These are phyloP conservation scores for Catalaphyllia jardinei DNA, from an alignment of 64 coral and sea anemone genomes.

Conservation along the genomic window DNA sequence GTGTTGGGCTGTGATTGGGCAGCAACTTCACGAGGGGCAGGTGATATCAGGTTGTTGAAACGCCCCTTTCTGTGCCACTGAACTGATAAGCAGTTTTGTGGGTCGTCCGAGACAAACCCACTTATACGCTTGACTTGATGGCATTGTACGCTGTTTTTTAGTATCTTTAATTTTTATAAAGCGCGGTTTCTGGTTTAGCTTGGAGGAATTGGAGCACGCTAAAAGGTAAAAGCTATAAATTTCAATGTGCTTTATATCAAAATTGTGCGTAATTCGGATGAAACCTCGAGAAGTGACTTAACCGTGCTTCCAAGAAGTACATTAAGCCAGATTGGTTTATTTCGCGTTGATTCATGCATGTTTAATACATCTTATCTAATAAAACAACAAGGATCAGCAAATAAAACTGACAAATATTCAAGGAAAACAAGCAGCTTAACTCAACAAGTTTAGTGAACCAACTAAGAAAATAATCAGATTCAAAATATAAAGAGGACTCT, in stretches of 20 bases:
- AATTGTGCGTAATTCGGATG: background rate
- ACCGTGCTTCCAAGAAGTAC: too few species aligned
- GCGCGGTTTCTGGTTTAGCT: background rate
- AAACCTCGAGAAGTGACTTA: background rate
- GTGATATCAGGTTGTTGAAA: slow-evolving; percentile 7
- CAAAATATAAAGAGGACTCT: too few species aligned
- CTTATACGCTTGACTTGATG: background rate
- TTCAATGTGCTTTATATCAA: background rate
- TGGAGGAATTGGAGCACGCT: background rate
- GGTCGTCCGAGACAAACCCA: background rate
- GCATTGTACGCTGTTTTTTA: background rate
- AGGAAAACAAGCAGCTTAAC: too few species aligned
- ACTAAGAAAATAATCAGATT: too few species aligned
- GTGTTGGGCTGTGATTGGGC: slow-evolving; percentile 17
- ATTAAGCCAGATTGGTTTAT: too few species aligned
- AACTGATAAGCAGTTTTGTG: background rate
- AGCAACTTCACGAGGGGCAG: background rate
- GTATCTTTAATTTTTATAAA: background rate
- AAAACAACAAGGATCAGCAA: too few species aligned
- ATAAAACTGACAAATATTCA: too few species aligned
- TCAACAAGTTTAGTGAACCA: too few species aligned
- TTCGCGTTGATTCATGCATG: too few species aligned
- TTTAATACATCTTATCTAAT: too few species aligned
- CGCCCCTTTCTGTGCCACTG: background rate
- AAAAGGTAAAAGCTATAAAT: background rate